Evolutionary conservation across 2,888 invertebrate genomes (phyloP).

Genomic region (Periphyllus acericola): DNA sequence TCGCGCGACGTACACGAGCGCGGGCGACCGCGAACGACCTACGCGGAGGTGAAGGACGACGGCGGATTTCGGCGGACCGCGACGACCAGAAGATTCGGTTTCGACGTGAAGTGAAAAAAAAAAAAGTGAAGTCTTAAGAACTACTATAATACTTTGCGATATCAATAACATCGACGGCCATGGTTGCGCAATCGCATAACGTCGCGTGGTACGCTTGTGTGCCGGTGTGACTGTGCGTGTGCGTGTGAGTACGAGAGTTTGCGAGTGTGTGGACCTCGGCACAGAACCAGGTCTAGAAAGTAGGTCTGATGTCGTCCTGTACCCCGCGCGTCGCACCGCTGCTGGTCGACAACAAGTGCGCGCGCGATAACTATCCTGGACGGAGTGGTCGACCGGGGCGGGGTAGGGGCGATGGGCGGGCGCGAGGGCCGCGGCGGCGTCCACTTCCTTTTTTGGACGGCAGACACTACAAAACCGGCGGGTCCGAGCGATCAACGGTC

Average conservation of each 20-base stretch:
- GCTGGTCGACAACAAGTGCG: too few species aligned
- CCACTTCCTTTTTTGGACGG: slow-evolving; percentile 52
- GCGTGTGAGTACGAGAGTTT: background rate
- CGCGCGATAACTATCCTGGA: background rate
- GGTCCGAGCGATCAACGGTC: slow-evolving; percentile 15
- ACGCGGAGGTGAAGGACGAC: background rate
- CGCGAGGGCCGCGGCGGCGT: background rate
- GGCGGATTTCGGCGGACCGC: background rate
- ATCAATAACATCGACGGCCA: background rate
- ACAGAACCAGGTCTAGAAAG: slow-evolving; percentile 59
- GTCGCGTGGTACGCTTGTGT: background rate
- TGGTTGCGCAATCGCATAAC: background rate
- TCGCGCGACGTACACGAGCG: too few species aligned
- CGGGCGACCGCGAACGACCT: too few species aligned
- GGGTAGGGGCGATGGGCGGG: slow-evolving; percentile 21
- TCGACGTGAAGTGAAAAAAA: background rate
- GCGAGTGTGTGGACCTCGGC: slow-evolving; percentile 18
- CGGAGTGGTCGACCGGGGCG: background rate
- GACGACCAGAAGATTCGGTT: background rate
- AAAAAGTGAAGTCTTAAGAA: background rate
- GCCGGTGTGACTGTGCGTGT: background rate
- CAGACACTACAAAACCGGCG: slow-evolving; percentile 54
- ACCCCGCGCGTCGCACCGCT: background rate
- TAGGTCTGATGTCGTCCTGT: slow-evolving; percentile 40
- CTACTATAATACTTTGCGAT: background rate